These are phyloP conservation scores for Coccyzus lansbergi DNA, from an alignment of 2,797 vertebrate species.

Conservation along the genomic window DNA sequence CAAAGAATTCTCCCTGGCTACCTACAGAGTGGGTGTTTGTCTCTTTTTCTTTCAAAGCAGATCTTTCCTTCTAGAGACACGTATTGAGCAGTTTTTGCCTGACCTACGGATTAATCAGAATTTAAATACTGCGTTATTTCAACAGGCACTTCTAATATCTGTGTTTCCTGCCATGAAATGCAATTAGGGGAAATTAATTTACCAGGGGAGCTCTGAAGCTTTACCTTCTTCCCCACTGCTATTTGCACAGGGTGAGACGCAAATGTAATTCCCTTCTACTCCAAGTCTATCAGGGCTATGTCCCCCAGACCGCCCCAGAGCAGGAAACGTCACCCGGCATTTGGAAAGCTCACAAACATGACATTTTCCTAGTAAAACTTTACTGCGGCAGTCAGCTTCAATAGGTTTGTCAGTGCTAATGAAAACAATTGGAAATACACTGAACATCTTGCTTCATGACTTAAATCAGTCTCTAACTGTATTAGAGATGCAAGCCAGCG, in stretches of 20 bases:
- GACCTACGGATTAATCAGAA: slow-evolving; percentile 49
- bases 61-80: neutral
- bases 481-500: slow-evolving; percentile 33
- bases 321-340: neutral
- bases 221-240: slow-evolving; percentile 23
- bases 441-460: neutral
- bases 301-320: neutral
- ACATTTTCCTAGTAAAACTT: slow-evolving; percentile 29
- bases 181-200: slow-evolving; percentile 58
- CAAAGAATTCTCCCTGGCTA: neutral
- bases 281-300: neutral
- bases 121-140: slow-evolving; percentile 54
- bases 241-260: neutral
- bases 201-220: slow-evolving; percentile 20
- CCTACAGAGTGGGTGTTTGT: neutral
- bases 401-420: slow-evolving; percentile 37
- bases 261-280: neutral
- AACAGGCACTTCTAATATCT: slow-evolving; percentile 44
- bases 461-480: slow-evolving; percentile 11
- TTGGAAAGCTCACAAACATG: slow-evolving; percentile 16
- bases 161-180: slow-evolving; percentile 50
- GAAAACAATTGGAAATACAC: slow-evolving; percentile 49
- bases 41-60: neutral
- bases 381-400: neutral
- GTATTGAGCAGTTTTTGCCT: neutral